phyloP scores from a whole-genome alignment of 1,140 invertebrate genomes.

The Trissolcus basalis region DNA sequence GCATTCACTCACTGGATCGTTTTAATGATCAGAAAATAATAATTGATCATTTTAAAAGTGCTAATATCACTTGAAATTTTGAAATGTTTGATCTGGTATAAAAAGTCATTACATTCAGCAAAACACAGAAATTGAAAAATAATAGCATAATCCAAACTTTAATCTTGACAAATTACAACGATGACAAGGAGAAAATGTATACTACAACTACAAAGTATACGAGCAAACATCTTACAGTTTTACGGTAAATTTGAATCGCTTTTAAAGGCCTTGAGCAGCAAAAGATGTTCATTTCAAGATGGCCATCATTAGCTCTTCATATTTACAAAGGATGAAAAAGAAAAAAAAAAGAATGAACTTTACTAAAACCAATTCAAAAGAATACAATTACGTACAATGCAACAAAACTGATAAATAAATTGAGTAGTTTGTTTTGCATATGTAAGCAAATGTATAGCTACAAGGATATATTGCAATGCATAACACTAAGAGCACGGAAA shows the following conservation, averaged over 20 bases:
- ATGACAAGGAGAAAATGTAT: background rate
- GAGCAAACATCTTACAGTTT: no score
- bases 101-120: no score
- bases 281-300: no score
- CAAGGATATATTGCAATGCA: slow-evolving; percentile 14
- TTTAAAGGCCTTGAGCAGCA: no score
- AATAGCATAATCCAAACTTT: background rate
- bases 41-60: background rate
- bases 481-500: slow-evolving; percentile 49
- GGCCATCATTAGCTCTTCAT: no score
- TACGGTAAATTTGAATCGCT: no score
- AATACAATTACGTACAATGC: background rate
- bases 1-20: slow-evolving; percentile 51
- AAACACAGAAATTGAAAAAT: no score
- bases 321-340: no score
- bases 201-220: no score
- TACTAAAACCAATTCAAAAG: no score
- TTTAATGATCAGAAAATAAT: background rate
- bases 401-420: slow-evolving; percentile 6
- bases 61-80: background rate
- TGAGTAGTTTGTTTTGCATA: slow-evolving; percentile 37
- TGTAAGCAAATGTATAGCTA: background rate
- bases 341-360: no score
- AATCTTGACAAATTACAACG: background rate
- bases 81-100: no score